A percentile compares a stretch with the other conserved stretches of the same genome.
phyloP scores from a whole-genome alignment of 2,797 vertebrate genomes.

The Muscicapa striata region DNA sequence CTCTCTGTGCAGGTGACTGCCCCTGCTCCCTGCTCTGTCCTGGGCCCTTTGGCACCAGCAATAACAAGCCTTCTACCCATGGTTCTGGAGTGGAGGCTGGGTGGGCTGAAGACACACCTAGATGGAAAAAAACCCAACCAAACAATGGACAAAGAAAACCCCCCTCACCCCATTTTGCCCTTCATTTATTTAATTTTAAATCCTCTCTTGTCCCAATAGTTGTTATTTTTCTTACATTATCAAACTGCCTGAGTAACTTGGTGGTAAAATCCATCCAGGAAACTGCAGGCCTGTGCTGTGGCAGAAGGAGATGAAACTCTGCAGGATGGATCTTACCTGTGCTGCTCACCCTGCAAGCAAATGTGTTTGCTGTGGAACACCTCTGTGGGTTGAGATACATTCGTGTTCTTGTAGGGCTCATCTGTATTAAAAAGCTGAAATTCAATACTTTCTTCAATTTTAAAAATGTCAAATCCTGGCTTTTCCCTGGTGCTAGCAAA shows the following conservation, averaged over 20 bases:
- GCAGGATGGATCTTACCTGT: not conserved
- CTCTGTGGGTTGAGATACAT: not conserved
- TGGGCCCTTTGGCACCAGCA: not conserved
- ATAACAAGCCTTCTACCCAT: fast-evolving
- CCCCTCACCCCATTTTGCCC: not conserved
- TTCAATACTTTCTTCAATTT: not conserved
- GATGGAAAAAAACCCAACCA: not conserved
- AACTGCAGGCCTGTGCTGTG: not conserved
- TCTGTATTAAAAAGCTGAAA: not conserved
- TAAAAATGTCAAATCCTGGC: not conserved
- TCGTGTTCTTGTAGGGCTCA: not conserved
- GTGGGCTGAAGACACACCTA: not conserved
- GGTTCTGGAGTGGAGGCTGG: not conserved
- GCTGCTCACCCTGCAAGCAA: not conserved
- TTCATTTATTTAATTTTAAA: not conserved
- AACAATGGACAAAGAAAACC: not conserved
- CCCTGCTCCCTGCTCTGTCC: not conserved
- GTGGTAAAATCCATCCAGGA: not conserved
- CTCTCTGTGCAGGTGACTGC: not conserved
- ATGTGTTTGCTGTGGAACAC: not conserved
- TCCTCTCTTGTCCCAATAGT: not conserved
- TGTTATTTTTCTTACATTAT: not conserved
- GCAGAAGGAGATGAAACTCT: not conserved
- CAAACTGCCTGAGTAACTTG: not conserved
- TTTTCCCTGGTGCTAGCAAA: not conserved